These are phyloP conservation scores for Lasius platythorax DNA, from an alignment of 2,888 invertebrate genomes.

Conservation along the genomic window DNA sequence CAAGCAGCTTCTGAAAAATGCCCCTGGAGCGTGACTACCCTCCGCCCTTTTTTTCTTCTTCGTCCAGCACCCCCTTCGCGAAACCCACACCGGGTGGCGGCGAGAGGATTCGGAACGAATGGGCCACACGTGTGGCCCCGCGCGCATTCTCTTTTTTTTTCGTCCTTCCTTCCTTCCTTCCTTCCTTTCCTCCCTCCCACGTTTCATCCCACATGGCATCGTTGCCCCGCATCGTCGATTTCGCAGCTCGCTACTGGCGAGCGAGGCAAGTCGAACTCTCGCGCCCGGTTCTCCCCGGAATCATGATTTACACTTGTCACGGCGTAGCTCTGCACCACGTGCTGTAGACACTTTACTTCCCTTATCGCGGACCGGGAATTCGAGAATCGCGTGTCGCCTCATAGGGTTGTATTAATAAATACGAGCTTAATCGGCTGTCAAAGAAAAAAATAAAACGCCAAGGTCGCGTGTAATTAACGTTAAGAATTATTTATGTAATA, in stretches of 20 bases:
- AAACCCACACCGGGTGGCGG: conserved; percentile 50
- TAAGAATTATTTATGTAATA: background rate
- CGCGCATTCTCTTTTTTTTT: conserved; percentile 72
- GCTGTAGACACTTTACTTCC: conserved; percentile 72
- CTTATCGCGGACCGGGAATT: conserved; percentile 58
- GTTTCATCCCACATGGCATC: conserved; percentile 24
- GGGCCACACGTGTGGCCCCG: conserved; percentile 81
- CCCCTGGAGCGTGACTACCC: conserved; percentile 74
- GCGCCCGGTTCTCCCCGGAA: conserved; percentile 59
- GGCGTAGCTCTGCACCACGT: conserved; percentile 71
- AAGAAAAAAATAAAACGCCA: background rate
- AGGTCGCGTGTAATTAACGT: background rate
- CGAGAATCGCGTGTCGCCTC: conserved; percentile 46
- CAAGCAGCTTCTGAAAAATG: conserved; percentile 74
- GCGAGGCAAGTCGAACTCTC: conserved; percentile 66
- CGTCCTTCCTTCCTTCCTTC: conserved; percentile 34
- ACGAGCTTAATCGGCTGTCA: background rate
- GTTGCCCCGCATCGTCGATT: conserved; percentile 66
- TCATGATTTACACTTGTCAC: conserved; percentile 75
- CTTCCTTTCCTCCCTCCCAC: conserved; percentile 45
- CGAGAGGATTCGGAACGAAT: conserved; percentile 76
- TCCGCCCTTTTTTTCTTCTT: conserved; percentile 56
- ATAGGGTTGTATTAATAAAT: conserved; percentile 51
- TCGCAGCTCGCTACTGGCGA: conserved; percentile 63
- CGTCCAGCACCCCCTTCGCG: conserved; percentile 33